A percentile compares a stretch with the other conserved stretches of the same genome.
These are phyloP conservation scores for Cephus pygmeus DNA, from an alignment of 2,888 invertebrate genomes.

Conservation along the genomic window DNA sequence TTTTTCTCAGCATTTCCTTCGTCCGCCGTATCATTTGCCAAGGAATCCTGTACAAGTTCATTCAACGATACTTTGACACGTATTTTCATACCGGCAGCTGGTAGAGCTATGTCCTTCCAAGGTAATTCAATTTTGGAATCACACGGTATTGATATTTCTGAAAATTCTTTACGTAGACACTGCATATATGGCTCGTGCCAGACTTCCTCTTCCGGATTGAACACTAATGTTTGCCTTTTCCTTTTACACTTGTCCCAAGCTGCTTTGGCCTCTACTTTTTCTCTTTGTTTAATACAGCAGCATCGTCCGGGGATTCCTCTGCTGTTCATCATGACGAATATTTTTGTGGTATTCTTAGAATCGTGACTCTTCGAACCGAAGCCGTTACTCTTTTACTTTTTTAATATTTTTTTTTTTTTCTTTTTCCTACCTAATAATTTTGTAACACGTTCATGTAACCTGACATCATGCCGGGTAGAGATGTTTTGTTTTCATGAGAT, in stretches of 20 bases:
- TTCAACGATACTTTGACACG: conserved; percentile 22
- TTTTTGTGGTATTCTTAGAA: background rate
- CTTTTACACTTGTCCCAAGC: conserved; percentile 19
- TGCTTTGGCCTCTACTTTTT: conserved; percentile 8
- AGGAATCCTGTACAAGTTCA: background rate
- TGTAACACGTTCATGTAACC: background rate
- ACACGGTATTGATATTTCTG: conserved; percentile 42
- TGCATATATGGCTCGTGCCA: conserved; percentile 54
- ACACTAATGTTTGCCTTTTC: conserved; percentile 45
- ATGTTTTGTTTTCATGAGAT: background rate
- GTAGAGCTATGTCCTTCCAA: conserved; percentile 53
- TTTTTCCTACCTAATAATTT: background rate
- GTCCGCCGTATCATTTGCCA: background rate
- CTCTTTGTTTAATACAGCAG: conserved; percentile 10
- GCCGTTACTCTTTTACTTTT: background rate
- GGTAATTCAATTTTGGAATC: conserved; percentile 55
- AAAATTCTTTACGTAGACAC: conserved; percentile 42
- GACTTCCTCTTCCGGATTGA: conserved; percentile 47
- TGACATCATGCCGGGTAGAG: background rate
- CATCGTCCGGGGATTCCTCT: conserved; percentile 3
- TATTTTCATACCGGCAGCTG: conserved; percentile 38
- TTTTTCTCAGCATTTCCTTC: conserved; percentile 20
- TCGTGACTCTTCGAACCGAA: background rate
- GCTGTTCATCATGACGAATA: conserved; percentile 1
- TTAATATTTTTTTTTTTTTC: background rate